These are phyloP conservation scores for Megaleporinus macrocephalus DNA, from an alignment of 2,113 vertebrate species.

Conservation along the genomic window DNA sequence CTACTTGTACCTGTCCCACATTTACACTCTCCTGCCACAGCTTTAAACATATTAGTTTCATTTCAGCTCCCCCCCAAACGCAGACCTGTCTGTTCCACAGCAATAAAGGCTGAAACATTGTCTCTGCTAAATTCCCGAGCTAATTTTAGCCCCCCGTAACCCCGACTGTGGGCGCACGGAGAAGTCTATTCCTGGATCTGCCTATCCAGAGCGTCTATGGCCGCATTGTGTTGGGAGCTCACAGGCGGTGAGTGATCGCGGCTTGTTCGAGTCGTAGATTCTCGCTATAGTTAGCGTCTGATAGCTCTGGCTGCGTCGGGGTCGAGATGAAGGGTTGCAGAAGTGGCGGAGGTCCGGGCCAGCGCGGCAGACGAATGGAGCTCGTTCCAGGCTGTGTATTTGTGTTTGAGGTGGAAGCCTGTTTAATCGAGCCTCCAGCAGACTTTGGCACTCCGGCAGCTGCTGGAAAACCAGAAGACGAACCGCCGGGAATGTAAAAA, in stretches of 20 bases:
- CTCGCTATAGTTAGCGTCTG: slow-evolving; percentile 1
- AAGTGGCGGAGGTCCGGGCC: background rate
- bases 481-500: slow-evolving; percentile 1
- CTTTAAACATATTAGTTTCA: background rate
- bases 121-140: slow-evolving; percentile 6
- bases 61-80: background rate
- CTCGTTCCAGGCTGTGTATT: slow-evolving; percentile 60
- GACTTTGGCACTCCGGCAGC: background rate
- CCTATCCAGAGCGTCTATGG: slow-evolving; percentile 31
- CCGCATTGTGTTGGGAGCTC: slow-evolving; percentile 8
- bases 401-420: slow-evolving; percentile 37
- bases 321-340: background rate
- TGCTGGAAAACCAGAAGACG: slow-evolving; percentile 30
- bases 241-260: background rate
- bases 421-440: background rate
- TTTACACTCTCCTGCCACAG: background rate
- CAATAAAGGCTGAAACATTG: background rate
- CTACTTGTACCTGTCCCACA: too few species aligned
- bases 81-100: background rate
- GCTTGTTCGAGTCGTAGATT: background rate
- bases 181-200: slow-evolving; percentile 2
- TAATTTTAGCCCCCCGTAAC: slow-evolving; percentile 30
- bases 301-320: background rate
- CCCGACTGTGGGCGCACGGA: background rate
- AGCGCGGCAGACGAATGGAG: slow-evolving; percentile 24